These are phyloP conservation scores for Tachypleus tridentatus DNA, from an alignment of 1,140 invertebrate species.

Conservation along the genomic window DNA sequence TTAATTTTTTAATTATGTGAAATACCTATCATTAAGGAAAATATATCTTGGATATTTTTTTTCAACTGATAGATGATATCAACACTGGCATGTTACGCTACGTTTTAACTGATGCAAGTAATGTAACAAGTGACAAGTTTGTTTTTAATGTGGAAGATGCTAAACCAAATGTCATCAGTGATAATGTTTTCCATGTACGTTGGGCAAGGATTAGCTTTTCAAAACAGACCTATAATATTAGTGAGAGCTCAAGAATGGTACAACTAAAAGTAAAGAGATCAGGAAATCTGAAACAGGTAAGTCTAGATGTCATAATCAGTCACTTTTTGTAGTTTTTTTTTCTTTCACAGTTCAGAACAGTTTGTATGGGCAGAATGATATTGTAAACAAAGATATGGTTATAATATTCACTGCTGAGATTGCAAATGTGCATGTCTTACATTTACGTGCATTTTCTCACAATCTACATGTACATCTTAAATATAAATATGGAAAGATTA, in stretches of 20 bases:
- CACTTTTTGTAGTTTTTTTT: background rate
- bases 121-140: constrained; percentile 7
- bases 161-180: constrained; percentile 11
- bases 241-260: constrained; percentile 7
- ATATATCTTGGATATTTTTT: background rate
- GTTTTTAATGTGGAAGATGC: constrained; percentile 17
- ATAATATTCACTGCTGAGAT: no score
- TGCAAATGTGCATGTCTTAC: no score
- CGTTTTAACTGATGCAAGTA: constrained; percentile 7
- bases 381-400: no score
- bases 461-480: no score
- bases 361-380: background rate
- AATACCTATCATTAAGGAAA: no score
- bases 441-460: no score
- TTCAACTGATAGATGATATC: constrained; percentile 10
- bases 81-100: constrained; percentile 7
- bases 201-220: constrained; percentile 7
- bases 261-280: constrained; percentile 4
- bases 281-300: constrained; percentile 8
- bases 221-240: constrained; percentile 3
- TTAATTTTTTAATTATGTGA: no score
- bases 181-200: constrained; percentile 9
- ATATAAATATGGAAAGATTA: no score
- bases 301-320: background rate
- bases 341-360: background rate